Base-by-base conservation (phyloP, 2,797 vertebrate genomes). In the Urosaurus nigricauda region DNA sequence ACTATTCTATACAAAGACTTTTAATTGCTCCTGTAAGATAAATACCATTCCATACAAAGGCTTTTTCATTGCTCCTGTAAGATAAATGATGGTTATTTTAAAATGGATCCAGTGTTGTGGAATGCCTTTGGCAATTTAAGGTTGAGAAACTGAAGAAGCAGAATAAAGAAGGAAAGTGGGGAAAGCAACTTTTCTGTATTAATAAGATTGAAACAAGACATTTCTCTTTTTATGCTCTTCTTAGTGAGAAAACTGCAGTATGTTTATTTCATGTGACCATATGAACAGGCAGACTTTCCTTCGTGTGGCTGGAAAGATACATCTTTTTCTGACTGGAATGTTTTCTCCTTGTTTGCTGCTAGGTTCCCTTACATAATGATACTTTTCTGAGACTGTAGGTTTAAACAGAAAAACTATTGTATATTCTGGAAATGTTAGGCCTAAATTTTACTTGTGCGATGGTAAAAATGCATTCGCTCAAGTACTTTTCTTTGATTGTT, bases 341-440 rank as follows among this genome's bases (percentile, higher is more conserved):
- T 71, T 13, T 87, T 87, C 89, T 12, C 16, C n/a, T 87, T 71
- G 24, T 81, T 70, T 79, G 11, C 53, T 26, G 35, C 26, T 85
- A 32, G 65, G 21, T 3, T 29, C 32, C 14, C 5, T 92, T 12
- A 43, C 19, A 21, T 17, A 92, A 84, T 86, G 26, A 78, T 85
- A 78, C 90, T 92, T 58, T 91, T 51, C 81, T 91, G 83, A 94
- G 87, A 24, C 16, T 92, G 11, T 29, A 91, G 80, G 2, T 83
- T 35, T 68, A 68, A 84, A 65, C 32, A 89, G 65, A 79, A 89
- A 88, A 92, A 37, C 71, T 89, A 12, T 35, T 2, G 26, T 78
- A 65, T 88, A 78, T 9, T 58, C 68, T 85, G 79, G 14, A 77
- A 47, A 12, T 63, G 65, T 63, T 40, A 26, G 32, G 56, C 51